Conservation (phyloP, 2,113 vertebrate species). For the Callipepla squamata region DNA sequence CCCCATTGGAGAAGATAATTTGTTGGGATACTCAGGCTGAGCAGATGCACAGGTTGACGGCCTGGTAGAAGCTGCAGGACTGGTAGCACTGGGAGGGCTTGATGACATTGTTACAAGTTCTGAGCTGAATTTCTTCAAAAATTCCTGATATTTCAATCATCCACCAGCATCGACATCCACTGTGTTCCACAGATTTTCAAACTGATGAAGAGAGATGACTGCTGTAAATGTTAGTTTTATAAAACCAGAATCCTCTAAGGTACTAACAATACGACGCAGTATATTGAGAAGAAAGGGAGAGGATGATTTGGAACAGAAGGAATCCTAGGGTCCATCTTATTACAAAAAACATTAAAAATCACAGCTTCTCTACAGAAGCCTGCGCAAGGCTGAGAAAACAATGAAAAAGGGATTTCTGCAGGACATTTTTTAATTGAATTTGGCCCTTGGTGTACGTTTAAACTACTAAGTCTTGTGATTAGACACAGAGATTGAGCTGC, state of each 20-base stretch:
- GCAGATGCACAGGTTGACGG: not conserved
- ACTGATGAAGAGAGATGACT: conserved; percentile 52
- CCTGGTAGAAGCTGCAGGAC: not conserved
- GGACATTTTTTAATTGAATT: conserved; percentile 64
- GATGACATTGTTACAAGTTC: not conserved
- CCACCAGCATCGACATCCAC: conserved; percentile 67
- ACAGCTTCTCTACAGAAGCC: not conserved
- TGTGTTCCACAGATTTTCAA: conserved; percentile 78
- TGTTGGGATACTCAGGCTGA: not conserved
- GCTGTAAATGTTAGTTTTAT: not conserved
- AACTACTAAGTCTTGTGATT: conserved; percentile 40
- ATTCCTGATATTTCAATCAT: conserved; percentile 67
- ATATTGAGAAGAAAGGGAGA: not conserved
- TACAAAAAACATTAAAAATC: not conserved
- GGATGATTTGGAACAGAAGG: not conserved
- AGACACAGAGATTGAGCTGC: conserved; percentile 46
- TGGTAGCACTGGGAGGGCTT: not conserved
- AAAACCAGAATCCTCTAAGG: not conserved
- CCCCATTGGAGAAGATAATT: not conserved
- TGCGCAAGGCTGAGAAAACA: not conserved
- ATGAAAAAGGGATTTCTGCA: not conserved
- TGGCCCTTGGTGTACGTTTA: conserved; percentile 51
- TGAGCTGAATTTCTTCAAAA: conserved; percentile 68
- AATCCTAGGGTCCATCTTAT: not conserved
- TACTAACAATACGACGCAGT: not conserved